Evolutionary conservation across 2,797 vertebrate genomes (phyloP).

Genomic region (Eleutherodactylus coqui): DNA sequence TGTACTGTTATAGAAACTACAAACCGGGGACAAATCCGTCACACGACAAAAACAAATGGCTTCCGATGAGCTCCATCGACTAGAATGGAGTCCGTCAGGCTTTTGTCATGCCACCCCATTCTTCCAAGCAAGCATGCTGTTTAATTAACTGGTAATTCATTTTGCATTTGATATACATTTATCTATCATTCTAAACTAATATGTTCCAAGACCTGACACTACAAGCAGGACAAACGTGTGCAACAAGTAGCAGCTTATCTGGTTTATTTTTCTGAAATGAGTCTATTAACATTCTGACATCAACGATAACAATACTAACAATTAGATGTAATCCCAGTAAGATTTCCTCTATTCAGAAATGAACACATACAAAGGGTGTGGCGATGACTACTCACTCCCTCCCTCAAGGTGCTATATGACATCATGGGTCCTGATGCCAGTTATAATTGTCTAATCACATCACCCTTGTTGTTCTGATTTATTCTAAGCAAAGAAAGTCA

Average conservation of each 20-base stretch:
- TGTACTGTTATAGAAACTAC: no score
- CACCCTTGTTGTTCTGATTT: slow-evolving; percentile 50
- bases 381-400: slow-evolving; percentile 34
- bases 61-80: no score
- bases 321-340: slow-evolving; percentile 38
- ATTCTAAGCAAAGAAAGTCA: neutral
- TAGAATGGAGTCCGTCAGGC: no score
- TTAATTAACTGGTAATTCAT: neutral
- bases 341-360: slow-evolving; percentile 31
- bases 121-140: no score
- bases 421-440: slow-evolving; percentile 3
- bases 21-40: no score
- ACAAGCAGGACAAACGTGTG: neutral
- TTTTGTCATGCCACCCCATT: no score
- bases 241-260: slow-evolving; percentile 38
- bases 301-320: slow-evolving; percentile 34
- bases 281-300: slow-evolving; percentile 14
- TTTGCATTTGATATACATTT: no score
- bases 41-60: no score
- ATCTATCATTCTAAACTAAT: no score
- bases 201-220: neutral
- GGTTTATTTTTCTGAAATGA: neutral
- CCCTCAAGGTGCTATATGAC: slow-evolving; percentile 53
- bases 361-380: slow-evolving; percentile 39
- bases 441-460: slow-evolving; percentile 38